Base-by-base conservation (phyloP, 2,888 invertebrate genomes). In the Blera fallax region DNA sequence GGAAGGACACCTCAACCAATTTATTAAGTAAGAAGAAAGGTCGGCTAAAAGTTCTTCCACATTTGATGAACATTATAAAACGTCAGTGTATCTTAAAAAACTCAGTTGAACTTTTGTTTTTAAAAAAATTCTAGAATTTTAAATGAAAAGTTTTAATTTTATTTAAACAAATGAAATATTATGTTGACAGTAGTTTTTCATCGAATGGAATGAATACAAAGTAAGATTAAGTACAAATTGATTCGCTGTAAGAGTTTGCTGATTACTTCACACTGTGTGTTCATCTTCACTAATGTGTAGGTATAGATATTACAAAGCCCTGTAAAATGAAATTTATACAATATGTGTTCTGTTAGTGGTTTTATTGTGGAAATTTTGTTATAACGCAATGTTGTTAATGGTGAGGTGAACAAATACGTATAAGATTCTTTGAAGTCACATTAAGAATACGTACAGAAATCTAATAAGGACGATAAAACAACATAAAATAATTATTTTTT, bases 291-390 rank as follows among this genome's bases (percentile, higher is more conserved):
- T 32, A 32, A 16, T 52, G 34, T 10, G 6, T 50, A 37, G 65
- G 65, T 16, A 52, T 10, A 37, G 65, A 52, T 52, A 67, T 24
- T 37, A 67, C 10, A 67, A 52, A 67, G 1, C 65, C 65, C 65
- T 67, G 65, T 14, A 27, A 67, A 67, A 67, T 32, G 24, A 50
- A 8, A 32, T 48, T 32, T 48, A 48, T 32, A 18, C 32, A 64
- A 48, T 18, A 10, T 14, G 24, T 52, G 0, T 52, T 52, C 27
- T 16, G n/a, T n/a, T 1, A 4, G 8, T n/a, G 7, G 43, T 43
- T 56, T 32, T 34, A 5, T 11, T 32, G 10, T 58, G 32, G 14
- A 16, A 54, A 29, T 32, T 7, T 32, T n/a, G 37, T 37, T 37
- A 37, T 1, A 3, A n/a, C 40, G 40, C 16, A 7, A 14, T 16